Evolutionary conservation across 2,113 vertebrate genomes (phyloP).

Genomic region (Herpailurus yagouaroundi): DNA sequence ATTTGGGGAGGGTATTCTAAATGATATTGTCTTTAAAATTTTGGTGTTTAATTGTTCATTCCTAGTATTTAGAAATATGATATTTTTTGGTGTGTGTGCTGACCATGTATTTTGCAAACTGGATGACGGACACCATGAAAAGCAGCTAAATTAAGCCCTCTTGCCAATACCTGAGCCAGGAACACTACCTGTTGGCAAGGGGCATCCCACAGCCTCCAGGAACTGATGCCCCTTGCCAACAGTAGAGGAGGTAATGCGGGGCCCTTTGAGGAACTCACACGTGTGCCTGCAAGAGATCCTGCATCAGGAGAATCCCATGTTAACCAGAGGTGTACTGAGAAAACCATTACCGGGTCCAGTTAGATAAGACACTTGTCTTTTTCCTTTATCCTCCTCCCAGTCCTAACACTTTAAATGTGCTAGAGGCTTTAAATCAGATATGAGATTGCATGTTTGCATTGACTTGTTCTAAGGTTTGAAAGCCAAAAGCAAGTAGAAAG

Average conservation of each 20-base stretch:
- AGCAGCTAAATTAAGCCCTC: neutral
- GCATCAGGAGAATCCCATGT: neutral
- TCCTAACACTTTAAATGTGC: neutral
- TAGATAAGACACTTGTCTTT: neutral
- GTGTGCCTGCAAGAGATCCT: fast-evolving
- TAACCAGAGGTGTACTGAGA: neutral
- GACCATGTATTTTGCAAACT: neutral
- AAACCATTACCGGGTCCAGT: neutral
- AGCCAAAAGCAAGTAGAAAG: neutral
- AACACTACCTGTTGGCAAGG: neutral
- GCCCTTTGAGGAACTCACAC: neutral
- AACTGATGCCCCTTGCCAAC: too few species aligned
- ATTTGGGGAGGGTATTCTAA: neutral
- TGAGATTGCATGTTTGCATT: neutral
- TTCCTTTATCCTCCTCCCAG: neutral
- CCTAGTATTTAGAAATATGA: constrained; percentile 18
- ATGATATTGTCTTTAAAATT: neutral
- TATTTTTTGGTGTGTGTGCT: neutral
- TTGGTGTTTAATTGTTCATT: neutral
- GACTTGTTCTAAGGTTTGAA: neutral
- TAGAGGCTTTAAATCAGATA: neutral
- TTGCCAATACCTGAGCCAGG: neutral
- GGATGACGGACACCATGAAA: neutral
- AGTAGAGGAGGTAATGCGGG: too few species aligned
- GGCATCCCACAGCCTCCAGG: too few species aligned